A percentile compares a stretch with the other conserved stretches of the same genome.
Conservation (phyloP, 2,113 vertebrate genomes). For the Platycercus adscitus region DNA sequence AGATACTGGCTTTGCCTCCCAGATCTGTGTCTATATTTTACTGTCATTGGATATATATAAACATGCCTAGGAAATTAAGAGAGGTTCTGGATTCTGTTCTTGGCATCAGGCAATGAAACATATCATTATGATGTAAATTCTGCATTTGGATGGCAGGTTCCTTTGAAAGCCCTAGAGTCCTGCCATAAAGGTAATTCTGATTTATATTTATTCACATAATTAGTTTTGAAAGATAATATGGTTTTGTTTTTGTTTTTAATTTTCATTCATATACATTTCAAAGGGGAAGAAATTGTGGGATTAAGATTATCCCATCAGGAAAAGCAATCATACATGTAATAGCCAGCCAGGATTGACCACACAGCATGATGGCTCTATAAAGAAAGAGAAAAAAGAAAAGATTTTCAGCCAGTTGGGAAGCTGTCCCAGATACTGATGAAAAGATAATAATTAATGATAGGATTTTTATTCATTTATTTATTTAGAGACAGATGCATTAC, state of each 20-base stretch:
- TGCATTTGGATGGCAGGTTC: conserved; percentile 11
- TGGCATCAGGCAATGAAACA: neutral
- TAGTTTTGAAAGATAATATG: neutral
- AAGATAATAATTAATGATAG: conserved; percentile 69
- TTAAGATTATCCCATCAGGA: conserved; percentile 23
- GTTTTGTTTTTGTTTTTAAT: neutral
- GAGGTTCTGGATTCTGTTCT: conserved; percentile 15
- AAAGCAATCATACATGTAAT: neutral
- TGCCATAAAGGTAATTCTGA: conserved; percentile 36
- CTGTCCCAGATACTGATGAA: conserved; percentile 59
- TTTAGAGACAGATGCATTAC: conserved; percentile 65
- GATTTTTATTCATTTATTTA: conserved; percentile 68
- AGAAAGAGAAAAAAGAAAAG: conserved; percentile 13
- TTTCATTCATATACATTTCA: neutral
- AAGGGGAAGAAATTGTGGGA: conserved; percentile 1
- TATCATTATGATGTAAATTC: conserved; percentile 54
- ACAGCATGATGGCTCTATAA: neutral
- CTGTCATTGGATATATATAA: neutral
- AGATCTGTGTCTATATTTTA: neutral
- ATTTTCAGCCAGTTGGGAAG: conserved; percentile 60
- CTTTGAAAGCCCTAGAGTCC: conserved; percentile 20
- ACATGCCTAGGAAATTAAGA: conserved; percentile 19
- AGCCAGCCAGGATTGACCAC: conserved; percentile 33
- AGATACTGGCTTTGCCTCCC: neutral
- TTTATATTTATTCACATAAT: neutral